Conservation (phyloP, 2,888 invertebrate genomes). For the Pristionchus entomophagus region DNA sequence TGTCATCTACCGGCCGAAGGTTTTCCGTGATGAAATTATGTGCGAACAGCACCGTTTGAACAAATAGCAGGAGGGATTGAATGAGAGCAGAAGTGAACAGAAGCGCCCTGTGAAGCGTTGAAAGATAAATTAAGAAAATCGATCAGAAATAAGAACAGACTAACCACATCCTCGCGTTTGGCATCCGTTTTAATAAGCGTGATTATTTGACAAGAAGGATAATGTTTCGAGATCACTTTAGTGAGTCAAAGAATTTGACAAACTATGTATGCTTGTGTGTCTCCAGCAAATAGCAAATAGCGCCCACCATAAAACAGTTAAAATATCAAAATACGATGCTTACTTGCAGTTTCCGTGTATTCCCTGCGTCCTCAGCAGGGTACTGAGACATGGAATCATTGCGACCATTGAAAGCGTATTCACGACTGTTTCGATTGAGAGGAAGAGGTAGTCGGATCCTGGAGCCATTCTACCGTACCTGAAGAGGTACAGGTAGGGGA, state of each 20-base stretch:
- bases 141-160: too few species aligned
- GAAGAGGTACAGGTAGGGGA: too few species aligned
- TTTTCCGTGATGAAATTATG: neutral
- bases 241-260: too few species aligned
- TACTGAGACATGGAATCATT: neutral
- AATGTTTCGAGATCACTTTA: too few species aligned
- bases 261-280: too few species aligned
- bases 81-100: neutral
- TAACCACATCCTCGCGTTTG: too few species aligned
- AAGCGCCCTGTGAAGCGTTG: neutral
- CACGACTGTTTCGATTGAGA: neutral
- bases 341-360: slow-evolving; percentile 16
- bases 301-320: too few species aligned
- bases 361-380: neutral
- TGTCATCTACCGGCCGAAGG: neutral
- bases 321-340: too few species aligned
- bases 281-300: too few species aligned
- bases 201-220: too few species aligned
- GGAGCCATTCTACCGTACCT: neutral
- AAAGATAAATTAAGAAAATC: too few species aligned
- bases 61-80: neutral
- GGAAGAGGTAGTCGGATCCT: neutral
- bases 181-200: too few species aligned
- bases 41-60: neutral
- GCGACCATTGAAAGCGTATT: neutral